Percentiles rank a stretch among this genome's conserved stretches.
phyloP scores from a whole-genome alignment of 23 tunicate species.

The Clavelina lepadiformis region DNA sequence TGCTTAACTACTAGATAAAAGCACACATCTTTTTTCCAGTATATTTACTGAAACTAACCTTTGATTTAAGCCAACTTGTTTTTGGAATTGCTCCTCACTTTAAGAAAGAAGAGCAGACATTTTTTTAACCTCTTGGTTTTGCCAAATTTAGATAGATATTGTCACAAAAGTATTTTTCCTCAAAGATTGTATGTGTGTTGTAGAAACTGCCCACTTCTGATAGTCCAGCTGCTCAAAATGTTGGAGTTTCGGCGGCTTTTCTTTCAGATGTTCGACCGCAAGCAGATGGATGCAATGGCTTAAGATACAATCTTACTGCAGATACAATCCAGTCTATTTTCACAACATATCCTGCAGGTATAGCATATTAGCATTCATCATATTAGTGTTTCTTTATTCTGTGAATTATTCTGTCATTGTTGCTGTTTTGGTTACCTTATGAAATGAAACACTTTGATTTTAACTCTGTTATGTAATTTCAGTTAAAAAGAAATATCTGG shows the following conservation, averaged over 20 bases:
- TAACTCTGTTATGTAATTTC: background rate
- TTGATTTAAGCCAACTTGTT: too few species aligned
- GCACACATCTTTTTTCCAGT: too few species aligned
- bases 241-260: slow-evolving; percentile 91
- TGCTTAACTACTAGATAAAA: too few species aligned
- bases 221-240: slow-evolving; percentile 39
- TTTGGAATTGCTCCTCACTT: too few species aligned
- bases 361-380: background rate
- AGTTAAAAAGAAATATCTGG: slow-evolving; percentile 81
- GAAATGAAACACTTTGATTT: background rate
- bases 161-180: too few species aligned
- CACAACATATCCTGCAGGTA: slow-evolving; percentile 86
- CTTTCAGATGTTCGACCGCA: slow-evolving; percentile 93
- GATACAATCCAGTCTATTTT: slow-evolving; percentile 88
- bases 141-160: too few species aligned
- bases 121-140: too few species aligned
- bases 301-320: slow-evolving; percentile 78
- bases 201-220: slow-evolving; percentile 34
- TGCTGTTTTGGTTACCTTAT: too few species aligned
- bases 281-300: slow-evolving; percentile 87
- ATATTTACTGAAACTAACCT: too few species aligned
- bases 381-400: background rate
- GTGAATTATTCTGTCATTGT: too few species aligned
- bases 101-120: too few species aligned
- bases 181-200: too few species aligned